Percentiles rank a stretch among this genome's conserved stretches.
Evolutionary conservation across 1,140 invertebrate genomes (phyloP).

Genomic region (Drosophila parabipectinata): DNA sequence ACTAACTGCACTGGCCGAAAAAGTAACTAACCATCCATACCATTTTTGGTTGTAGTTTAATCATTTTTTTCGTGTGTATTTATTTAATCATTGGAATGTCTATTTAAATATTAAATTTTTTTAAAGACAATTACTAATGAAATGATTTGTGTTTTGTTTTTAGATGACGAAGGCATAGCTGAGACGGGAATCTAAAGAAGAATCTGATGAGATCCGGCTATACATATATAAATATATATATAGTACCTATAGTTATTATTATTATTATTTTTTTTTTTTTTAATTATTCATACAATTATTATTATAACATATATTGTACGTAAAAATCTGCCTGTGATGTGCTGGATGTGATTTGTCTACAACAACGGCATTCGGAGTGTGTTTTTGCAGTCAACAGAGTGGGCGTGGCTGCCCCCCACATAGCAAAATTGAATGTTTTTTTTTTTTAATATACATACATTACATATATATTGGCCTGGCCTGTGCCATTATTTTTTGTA

Average conservation of each 20-base stretch:
- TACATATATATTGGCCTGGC: conserved; percentile 8
- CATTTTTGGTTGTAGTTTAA: conserved; percentile 20
- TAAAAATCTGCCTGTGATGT: conserved; percentile 78
- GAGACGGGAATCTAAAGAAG: conserved; percentile 93
- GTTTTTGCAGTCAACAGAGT: conserved; percentile 41
- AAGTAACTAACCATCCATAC: conserved; percentile 27
- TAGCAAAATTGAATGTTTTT: neutral
- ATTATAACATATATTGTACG: conserved; percentile 41
- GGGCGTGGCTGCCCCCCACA: neutral
- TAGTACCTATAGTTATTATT: conserved; percentile 40
- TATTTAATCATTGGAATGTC: neutral
- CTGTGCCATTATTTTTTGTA: conserved; percentile 37
- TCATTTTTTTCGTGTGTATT: neutral
- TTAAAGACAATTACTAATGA: conserved; percentile 1
- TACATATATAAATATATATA: conserved; percentile 27
- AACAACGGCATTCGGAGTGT: conserved; percentile 49
- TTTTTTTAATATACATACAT: neutral
- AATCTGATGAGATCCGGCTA: conserved; percentile 18
- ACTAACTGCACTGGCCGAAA: conserved; percentile 30
- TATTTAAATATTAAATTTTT: neutral
- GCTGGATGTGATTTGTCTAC: conserved; percentile 80
- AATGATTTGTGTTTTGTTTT: conserved; percentile 35
- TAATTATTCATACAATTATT: conserved; percentile 7
- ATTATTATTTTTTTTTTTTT: conserved; percentile 8
- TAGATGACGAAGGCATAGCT: conserved; percentile 97